These are phyloP conservation scores for Paralvinella palmiformis DNA, from an alignment of 1,140 invertebrate genomes.

Conservation along the genomic window DNA sequence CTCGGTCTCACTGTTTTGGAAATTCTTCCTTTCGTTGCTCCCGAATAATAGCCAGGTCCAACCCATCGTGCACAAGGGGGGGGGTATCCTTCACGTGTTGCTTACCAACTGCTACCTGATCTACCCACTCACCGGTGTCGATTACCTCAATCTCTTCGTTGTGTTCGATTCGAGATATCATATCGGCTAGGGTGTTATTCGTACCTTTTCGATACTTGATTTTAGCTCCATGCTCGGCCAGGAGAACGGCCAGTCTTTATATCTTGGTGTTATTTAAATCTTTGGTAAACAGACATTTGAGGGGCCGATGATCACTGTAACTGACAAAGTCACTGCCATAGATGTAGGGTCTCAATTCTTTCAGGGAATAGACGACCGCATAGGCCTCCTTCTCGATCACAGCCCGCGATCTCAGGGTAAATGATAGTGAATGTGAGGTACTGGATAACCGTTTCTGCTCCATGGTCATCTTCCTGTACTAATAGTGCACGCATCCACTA, in stretches of 20 bases:
- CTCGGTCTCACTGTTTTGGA: too few species aligned
- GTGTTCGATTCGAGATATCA: too few species aligned
- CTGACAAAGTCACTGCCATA: constrained; percentile 23
- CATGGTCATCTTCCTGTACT: not conserved
- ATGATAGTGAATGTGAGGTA: constrained; percentile 23
- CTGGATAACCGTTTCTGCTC: constrained; percentile 21
- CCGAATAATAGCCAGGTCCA: too few species aligned
- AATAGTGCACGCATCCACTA: not conserved
- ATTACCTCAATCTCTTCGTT: too few species aligned
- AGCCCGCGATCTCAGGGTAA: constrained; percentile 17
- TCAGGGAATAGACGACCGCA: constrained; percentile 26
- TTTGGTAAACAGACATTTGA: constrained; percentile 20
- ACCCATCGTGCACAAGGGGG: too few species aligned
- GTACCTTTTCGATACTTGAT: constrained; percentile 21
- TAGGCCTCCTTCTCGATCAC: constrained; percentile 26
- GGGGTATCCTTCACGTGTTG: too few species aligned
- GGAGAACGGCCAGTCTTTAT: constrained; percentile 21
- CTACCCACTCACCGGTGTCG: too few species aligned
- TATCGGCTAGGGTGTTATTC: too few species aligned
- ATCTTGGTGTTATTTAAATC: constrained; percentile 28
- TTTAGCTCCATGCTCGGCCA: constrained; percentile 20
- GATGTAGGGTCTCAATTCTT: constrained; percentile 29
- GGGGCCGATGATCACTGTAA: constrained; percentile 25
- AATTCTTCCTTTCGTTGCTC: too few species aligned
- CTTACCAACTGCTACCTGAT: too few species aligned